These are phyloP conservation scores for Rattus norvegicus DNA, from an alignment of 2,113 vertebrate species.

Conservation along the genomic window DNA sequence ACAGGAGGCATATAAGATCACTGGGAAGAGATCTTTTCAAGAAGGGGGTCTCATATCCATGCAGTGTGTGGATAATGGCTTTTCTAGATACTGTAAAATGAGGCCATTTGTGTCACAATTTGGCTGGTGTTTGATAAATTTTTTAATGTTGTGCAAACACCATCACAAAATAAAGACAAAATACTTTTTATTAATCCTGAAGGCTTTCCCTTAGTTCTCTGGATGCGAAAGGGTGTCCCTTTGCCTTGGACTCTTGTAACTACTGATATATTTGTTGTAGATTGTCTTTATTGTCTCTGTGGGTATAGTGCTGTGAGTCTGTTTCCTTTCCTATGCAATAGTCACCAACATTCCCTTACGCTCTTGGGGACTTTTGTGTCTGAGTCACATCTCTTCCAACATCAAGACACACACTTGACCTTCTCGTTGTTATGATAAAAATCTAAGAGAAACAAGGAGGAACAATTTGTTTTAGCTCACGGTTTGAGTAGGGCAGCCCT, in stretches of 20 bases:
- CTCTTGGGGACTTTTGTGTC: background rate
- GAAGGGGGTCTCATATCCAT: background rate
- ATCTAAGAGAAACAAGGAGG: background rate
- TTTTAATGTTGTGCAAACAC: background rate
- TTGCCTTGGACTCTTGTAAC: background rate
- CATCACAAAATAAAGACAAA: background rate
- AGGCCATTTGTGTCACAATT: background rate
- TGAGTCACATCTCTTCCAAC: no score
- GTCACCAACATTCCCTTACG: background rate
- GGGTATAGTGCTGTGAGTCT: background rate
- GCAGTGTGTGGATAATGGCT: background rate
- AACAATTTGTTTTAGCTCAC: background rate
- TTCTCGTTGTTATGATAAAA: background rate
- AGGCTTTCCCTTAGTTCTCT: background rate
- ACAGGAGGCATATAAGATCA: background rate
- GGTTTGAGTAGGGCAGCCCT: background rate
- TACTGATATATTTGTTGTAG: background rate
- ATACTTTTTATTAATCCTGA: background rate
- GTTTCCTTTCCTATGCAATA: background rate
- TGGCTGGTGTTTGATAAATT: background rate
- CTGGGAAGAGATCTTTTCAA: background rate
- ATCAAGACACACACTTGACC: background rate
- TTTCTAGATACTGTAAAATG: background rate
- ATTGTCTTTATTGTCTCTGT: background rate
- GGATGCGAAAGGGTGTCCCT: background rate